Base-by-base conservation (phyloP, 2,888 invertebrate genomes). In the Drosophila macrospina region DNA sequence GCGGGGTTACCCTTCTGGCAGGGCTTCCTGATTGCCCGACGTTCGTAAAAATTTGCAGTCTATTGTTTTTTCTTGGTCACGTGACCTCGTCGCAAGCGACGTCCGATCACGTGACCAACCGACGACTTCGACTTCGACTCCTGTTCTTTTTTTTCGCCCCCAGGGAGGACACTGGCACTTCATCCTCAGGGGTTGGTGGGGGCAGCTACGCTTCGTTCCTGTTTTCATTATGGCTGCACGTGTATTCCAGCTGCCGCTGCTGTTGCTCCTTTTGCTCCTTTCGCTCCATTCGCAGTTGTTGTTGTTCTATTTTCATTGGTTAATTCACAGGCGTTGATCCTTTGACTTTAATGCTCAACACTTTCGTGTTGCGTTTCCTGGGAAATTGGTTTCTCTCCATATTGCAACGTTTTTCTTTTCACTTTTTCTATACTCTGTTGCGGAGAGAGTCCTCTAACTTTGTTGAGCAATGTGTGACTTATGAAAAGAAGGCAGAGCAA, bases 321-420 rank as follows among this genome's bases (percentile, higher is more conserved):
- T 81, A 81, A 80, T 78, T 86, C 71, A 67, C 85, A 87, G 89
- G 86, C 89, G 86, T 87, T 87, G 86, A 86, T 88, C 86, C 90
- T 90, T 90, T 89, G 90, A 89, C 90, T 86, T 89, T 79, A 74
- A 69, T 71, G 74, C 87, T 90, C 90, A 90, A 90, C 90, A 90
- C 90, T 90, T 91, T 88, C 63, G 26, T 28, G 73, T 26, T n/a
- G 5, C 54, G 54, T 42, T 55, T 79, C 84, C 76, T 86, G 89
- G 89, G 87, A 90, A 90, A 89, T 89, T 77, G 84, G 74, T 90
- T 84, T 86, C 80, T 78, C 66, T 79, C 80, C 88, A 86, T 78
- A 80, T 79, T 74, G 78, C 67, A 37, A 59, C 50, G 36, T 75
- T 57, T 34, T 37, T 66, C 64, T 70, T 3, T 20, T 20, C 20